Evolutionary conservation across 37 sponge, comb jelly and placozoan species (phyloP), one percentile per base, ranked within the genome.

Genomic region (Tethya wilhelma): DNA sequence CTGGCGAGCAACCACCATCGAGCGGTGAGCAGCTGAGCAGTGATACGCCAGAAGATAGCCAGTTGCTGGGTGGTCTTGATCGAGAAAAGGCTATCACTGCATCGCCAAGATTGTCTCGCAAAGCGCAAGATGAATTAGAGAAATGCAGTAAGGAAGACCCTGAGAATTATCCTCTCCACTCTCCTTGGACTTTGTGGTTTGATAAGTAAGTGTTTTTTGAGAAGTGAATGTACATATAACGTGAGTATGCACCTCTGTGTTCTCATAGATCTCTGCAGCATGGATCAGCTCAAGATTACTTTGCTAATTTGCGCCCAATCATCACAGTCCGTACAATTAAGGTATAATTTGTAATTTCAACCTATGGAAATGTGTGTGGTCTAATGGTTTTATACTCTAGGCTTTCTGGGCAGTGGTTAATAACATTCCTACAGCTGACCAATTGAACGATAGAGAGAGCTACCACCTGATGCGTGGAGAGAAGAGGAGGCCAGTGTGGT

Each of bases 131-230:
- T 2, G 82, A 85, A 38, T 59, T 59, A 9, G 75, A 38, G n/a
- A 25, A 39, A n/a, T 43, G 39, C 5, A 4, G 71, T 7, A 36
- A 29, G 0, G 65, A 63, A 28, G 80, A 80, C 59, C 70, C 70
- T 5, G 71, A 80, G 4, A 80, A 80, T 19, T 69, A 69, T 37
- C 69, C 58, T 1, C 64, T 91, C 1, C 59, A 80, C 62, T 81
- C 74, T 2, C 64, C 87, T 4, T 91, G 92, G 92, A 79, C 87
- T 26, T 91, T 91, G 45, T 91, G 92, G 92, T 87, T 83, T 44
- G 87, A 91, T 22, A 83, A 74, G 92, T 91, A 25, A 73, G 45
- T 56, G 3, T 23, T 67, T 36, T 33, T 7, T 37, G 40, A 36
- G 68, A 34, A 37, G 4, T 31, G 14, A 11, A 33, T 67, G 40